Evolutionary conservation across 1,140 invertebrate species (phyloP), one percentile per base, ranked within the genome.

Genomic region (Calliphora vicina): DNA sequence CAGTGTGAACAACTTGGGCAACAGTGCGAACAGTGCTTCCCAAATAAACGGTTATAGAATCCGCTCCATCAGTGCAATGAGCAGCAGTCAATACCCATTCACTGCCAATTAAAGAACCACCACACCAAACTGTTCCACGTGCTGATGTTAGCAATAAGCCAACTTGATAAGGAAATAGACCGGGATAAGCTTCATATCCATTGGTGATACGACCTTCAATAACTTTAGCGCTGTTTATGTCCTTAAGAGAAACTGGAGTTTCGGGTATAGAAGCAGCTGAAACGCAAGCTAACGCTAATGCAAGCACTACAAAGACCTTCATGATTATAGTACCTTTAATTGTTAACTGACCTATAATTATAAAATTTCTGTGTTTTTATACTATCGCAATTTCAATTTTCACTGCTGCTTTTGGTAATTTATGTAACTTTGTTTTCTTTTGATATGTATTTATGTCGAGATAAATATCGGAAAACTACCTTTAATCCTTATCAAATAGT

Each of bases 21-120:
- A 81, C 81, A 74, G 85, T 87, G 23, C 88, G 88, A 20, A 80
- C 71, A 74, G 87, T 89, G 35, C 35, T 35, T 2, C 35, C 35
- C 35, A 35, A 35, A 10, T 35, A 35, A 0, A 35, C 35, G 10
- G 35, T 35, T 8, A 10, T 10, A 35, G 35, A 35, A 8, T 8
- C 10, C 6, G 10, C 35, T 35, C 4, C 10, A 35, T 35, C 90
- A 0, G 88, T 89, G 82, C 93, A 94, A 86, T 94, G 93, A 42
- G 92, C 93, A n/a, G 93, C 35, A 10, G 35, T 35, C 5, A 35
- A 10, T 10, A 35, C 35, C 35, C 35, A 35, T 35, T 35, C 35
- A 93, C 91, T 86, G 26, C 91, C 91, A 71, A 94, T 92, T 26
- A 94, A 84, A 9, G 91, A 92, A 13, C 92, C 93, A 83, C 92